Base-by-base conservation (phyloP, 2,888 invertebrate species). In the Cerastoderma edule region DNA sequence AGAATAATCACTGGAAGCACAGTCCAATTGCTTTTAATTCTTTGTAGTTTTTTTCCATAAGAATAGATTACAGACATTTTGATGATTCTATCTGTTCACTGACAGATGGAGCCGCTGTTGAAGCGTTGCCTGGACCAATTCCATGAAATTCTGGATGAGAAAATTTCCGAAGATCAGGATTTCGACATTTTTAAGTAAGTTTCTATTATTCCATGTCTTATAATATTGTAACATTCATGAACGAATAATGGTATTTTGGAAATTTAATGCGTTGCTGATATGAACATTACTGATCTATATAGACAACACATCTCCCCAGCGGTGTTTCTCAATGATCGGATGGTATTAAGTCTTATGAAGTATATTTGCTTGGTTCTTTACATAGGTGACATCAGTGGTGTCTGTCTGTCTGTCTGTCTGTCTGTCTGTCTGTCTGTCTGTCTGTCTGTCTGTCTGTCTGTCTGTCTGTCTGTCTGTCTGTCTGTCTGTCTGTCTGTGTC, bases 91-190 rank as follows among this genome's bases (percentile, higher is more conserved):
- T 50, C 13, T 16, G 6, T 50, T 6, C 22, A n/a, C 22, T 28
- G 13, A 28, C 33, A 60, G 60, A 60, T 60, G 60, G 24, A 60
- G 60, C 60, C 60, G n/a, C 39, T 39, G 35, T 39, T 60, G 27
- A 35, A 60, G 24, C 60, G 60, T 2, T 60, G 60, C n/a, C 27
- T 60, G 33, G 60, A 60, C 30, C 39, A 60, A 24, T 60, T 60
- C 10, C 60, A 60, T 16, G 60, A 60, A 16, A 60, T 60, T 39
- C 6, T 60, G 8, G 60, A 35, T 2, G 60, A 60, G 27, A 35
- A 39, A 10, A 22, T 13, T 22, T 8, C 10, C 10, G 27, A 60
- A 32, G 60, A 44, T 16, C 19, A 39, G 24, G 60, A 60, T 39
- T 60, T 60, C n/a, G 60, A 60, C 22, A 35, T 60, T 1, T 22